Percentiles rank a stretch among this genome's conserved stretches.
These are phyloP conservation scores for Cervus canadensis DNA, from an alignment of 2,113 vertebrate species.

Conservation along the genomic window DNA sequence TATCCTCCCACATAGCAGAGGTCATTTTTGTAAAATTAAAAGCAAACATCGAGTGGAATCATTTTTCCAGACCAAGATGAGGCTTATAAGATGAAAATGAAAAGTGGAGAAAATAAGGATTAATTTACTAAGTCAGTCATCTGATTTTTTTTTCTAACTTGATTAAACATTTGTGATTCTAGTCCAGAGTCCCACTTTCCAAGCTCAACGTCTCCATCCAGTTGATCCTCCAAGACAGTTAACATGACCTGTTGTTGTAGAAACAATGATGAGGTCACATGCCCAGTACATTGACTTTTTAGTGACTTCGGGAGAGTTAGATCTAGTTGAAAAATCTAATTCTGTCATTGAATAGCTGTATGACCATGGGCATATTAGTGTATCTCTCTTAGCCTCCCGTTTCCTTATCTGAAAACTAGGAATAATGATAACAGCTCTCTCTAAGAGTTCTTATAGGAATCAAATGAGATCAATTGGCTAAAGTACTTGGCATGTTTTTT, in stretches of 20 bases:
- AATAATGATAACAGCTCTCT: neutral
- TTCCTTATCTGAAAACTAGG: neutral
- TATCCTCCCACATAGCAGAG: neutral
- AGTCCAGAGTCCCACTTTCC: neutral
- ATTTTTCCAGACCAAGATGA: neutral
- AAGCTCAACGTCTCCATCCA: neutral
- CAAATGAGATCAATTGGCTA: neutral
- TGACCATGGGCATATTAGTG: neutral
- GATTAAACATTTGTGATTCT: constrained; percentile 39
- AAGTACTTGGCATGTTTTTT: neutral
- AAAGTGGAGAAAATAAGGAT: constrained; percentile 10
- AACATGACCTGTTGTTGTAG: neutral
- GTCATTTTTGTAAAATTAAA: constrained; percentile 58
- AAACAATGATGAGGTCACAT: neutral
- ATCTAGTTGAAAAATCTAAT: neutral
- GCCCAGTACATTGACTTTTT: neutral
- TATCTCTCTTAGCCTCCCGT: neutral
- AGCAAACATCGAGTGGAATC: constrained; percentile 38
- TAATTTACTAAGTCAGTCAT: constrained; percentile 23
- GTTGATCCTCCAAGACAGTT: neutral
- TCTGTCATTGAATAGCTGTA: neutral
- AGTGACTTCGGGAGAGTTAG: neutral
- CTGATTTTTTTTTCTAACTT: neutral
- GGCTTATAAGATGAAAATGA: constrained; percentile 14
- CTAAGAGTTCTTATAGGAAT: neutral